Percentiles rank a stretch among this genome's conserved stretches.
phyloP scores from a whole-genome alignment of 2,797 vertebrate genomes.

The Clarias fuscus region DNA sequence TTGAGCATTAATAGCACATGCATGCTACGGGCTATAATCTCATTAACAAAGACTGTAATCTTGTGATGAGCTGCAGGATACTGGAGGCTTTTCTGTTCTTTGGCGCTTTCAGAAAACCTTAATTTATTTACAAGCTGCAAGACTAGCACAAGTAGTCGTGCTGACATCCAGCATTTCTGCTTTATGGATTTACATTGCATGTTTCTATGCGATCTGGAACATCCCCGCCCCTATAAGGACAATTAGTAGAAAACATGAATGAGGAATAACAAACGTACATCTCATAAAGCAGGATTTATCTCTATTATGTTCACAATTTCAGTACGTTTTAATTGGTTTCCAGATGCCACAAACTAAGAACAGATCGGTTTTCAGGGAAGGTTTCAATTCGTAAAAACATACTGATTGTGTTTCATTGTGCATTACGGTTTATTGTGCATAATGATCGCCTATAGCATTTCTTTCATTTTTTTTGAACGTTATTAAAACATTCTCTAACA shows the following conservation, averaged over 20 bases:
- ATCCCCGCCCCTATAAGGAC: conserved; percentile 44
- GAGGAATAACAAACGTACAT: not conserved
- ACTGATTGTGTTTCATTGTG: not conserved
- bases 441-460: not conserved
- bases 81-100: conserved; percentile 52
- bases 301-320: not conserved
- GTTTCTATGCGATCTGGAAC: conserved; percentile 52
- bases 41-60: conserved; percentile 22
- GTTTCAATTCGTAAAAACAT: not conserved
- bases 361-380: not conserved
- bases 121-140: conserved; percentile 31
- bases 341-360: not conserved
- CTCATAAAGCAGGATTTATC: conserved; percentile 5
- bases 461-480: not conserved
- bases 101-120: conserved; percentile 10
- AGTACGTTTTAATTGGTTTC: not conserved
- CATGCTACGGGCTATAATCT: not conserved
- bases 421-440: not conserved
- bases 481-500: not conserved
- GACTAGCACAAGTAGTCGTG: conserved; percentile 12
- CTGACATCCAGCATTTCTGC: conserved; percentile 44
- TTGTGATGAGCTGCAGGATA: conserved; percentile 51
- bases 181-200: conserved; percentile 44
- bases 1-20: conserved; percentile 1
- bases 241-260: not conserved